Base-by-base conservation (phyloP, 2,113 vertebrate genomes). In the Atlantisia rogersi region DNA sequence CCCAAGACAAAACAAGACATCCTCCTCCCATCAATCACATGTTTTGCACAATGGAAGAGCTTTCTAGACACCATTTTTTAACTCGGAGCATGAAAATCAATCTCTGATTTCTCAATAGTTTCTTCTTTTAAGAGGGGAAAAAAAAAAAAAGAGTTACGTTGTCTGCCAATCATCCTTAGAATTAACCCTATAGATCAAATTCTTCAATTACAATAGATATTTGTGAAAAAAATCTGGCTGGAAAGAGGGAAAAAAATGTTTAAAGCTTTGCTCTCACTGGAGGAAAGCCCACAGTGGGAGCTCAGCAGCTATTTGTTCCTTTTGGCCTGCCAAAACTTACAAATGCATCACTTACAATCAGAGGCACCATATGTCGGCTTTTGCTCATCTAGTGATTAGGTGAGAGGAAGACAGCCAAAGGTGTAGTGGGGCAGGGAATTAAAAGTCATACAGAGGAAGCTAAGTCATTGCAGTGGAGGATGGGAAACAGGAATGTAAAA, bases 361-460 rank as follows among this genome's bases (percentile, higher is more conserved):
- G 39, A 70, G 56, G 87, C 81, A 78, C 84, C 87, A 60, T 46
- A 67, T 87, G 87, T 24, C 11, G 1, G 28, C 73, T 94, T 88
- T 91, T 95, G 95, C 92, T 95, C 90, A 89, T 67, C 69, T 55
- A 63, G 73, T 28, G 91, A 70, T n/a, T 32, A 82, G 87, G 90
- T 63, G 77, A 89, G 65, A 71, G 81, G 73, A 86, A 19, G 6
- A 83, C 73, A 80, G 93, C 46, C 93, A 91, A 84, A 68, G 84
- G 48, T 83, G 73, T 5, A n/a, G 28, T 11, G 56, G 77, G 69
- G 69, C 64, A 59, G 60, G 42, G 83, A 91, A 78, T 58, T 17
- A 75, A 92, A 91, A 56, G 73, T 87, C 73, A 44, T 63, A 5
- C 0, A 31, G 62, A 90, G 82, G 52, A 83, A 90, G 39, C 24